Base-by-base conservation (phyloP, 2,888 invertebrate species). In the Hoplodrina blanda region DNA sequence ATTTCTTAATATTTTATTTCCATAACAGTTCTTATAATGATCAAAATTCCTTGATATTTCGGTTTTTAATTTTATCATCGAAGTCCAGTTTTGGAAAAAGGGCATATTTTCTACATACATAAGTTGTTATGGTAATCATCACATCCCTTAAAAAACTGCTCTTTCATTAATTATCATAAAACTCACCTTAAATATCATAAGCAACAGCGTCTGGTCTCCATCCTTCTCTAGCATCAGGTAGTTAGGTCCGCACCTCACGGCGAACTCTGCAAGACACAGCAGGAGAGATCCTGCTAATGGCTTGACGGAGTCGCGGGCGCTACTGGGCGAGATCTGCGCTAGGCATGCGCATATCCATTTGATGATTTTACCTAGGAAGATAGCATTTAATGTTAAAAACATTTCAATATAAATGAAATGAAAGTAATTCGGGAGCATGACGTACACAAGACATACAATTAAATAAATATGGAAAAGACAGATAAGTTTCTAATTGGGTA, bases 241-340 rank as follows among this genome's bases (percentile, higher is more conserved):
- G n/a, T 92, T 87, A 0, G 97, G 97, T 0, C 98, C 98, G 83
- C 99, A 97, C 60, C 97, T 97, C 97, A 99, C 98, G 67, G 99
- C 99, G 97, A 99, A 99, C 93, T 99, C 99, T 0, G 99, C 98
- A 74, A 99, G 96, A 89, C 99, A 98, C 68, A 99, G 97, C 86
- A 99, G 96, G 83, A 99, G 96, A 0, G 98, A 98, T 44, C 98
- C 97, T 17, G 98, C 97, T 67, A 98, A 93, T 70, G 98, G 97
- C 86, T 97, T 97, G 68, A 94, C 94, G 0, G 92, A 84, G 83
- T 97, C 97, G 54, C 97, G 97, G 37, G 96, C 96, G 33, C 96
- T 96, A 17, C 93, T 96, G 1, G 92, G 90, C 1, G 96, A 95
- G 81, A 96, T 91, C 87, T 96, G 91, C 62, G 92, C 90, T 88